phyloP scores from a whole-genome alignment of 1,140 invertebrate species.

The Zaprionus capensis region DNA sequence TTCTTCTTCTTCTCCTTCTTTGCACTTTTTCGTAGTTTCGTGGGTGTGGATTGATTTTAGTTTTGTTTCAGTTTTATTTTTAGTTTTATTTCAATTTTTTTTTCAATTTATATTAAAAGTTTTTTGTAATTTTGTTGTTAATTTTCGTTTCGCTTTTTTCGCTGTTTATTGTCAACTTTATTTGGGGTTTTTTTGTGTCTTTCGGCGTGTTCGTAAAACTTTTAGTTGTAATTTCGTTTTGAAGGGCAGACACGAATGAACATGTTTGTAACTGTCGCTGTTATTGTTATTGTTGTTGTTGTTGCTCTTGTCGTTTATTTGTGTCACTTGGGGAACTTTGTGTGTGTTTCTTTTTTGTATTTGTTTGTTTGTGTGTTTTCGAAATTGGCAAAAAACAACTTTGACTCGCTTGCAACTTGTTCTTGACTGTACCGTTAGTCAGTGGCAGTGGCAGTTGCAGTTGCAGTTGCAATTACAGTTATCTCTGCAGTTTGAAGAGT shows the following conservation, averaged over 20 bases:
- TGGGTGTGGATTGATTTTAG: constrained; percentile 21
- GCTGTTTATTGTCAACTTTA: constrained; percentile 40
- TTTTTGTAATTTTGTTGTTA: constrained; percentile 1
- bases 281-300: constrained; percentile 19
- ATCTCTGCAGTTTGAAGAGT: constrained; percentile 33
- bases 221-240: constrained; percentile 49
- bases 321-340: constrained; percentile 45
- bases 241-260: constrained; percentile 43
- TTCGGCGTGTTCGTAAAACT: constrained; percentile 12
- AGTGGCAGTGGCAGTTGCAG: constrained; percentile 6
- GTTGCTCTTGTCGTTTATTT: constrained; percentile 22
- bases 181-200: constrained; percentile 1
- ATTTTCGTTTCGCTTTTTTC: constrained; percentile 21
- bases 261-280: constrained; percentile 21
- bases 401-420: constrained; percentile 40
- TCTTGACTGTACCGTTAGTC: constrained; percentile 30
- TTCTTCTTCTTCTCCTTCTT: constrained; percentile 13
- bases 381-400: constrained; percentile 32
- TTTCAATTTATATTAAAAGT: background rate
- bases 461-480: constrained; percentile 13
- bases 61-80: background rate
- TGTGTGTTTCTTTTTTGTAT: constrained; percentile 20
- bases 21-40: constrained; percentile 11
- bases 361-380: constrained; percentile 33
- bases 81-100: background rate